Conservation (phyloP, 2,797 vertebrate species). For the Pelobates cultripes region DNA sequence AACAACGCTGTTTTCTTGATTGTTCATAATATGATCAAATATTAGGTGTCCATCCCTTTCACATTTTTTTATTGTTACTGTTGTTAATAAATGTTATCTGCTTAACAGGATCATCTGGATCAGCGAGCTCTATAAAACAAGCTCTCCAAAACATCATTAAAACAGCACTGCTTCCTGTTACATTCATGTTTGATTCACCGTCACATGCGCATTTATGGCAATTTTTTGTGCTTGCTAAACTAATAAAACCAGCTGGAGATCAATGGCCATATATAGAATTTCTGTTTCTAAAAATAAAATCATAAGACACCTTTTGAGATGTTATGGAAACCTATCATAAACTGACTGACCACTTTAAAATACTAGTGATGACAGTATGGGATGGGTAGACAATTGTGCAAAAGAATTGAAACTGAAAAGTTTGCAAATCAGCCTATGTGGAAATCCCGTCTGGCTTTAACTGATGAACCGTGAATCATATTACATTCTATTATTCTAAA, state of each 20-base stretch:
- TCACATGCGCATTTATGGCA: neutral
- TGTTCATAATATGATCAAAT: neutral
- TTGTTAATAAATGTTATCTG: slow-evolving; percentile 10
- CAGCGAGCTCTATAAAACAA: slow-evolving; percentile 5
- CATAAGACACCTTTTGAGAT: too few relatives aligned
- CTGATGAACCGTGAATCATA: too few relatives aligned
- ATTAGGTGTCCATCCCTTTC: neutral
- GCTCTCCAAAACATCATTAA: neutral
- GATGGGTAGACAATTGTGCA: too few relatives aligned
- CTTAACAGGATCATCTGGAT: slow-evolving; percentile 2
- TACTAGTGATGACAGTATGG: too few relatives aligned
- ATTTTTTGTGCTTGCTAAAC: neutral
- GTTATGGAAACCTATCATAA: too few relatives aligned
- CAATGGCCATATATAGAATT: neutral
- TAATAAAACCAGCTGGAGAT: neutral
- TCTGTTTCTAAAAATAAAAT: too few relatives aligned
- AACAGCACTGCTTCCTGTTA: neutral
- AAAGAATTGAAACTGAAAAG: too few relatives aligned
- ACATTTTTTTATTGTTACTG: neutral
- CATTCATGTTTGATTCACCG: neutral
- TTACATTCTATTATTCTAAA: too few relatives aligned
- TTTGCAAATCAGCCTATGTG: too few relatives aligned
- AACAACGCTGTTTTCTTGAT: neutral
- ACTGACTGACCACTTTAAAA: too few relatives aligned
- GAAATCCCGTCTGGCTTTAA: too few relatives aligned